Evolutionary conservation across 2,888 invertebrate genomes (phyloP), one percentile per base, ranked within the genome.

Genomic region (Drosophila putrida): DNA sequence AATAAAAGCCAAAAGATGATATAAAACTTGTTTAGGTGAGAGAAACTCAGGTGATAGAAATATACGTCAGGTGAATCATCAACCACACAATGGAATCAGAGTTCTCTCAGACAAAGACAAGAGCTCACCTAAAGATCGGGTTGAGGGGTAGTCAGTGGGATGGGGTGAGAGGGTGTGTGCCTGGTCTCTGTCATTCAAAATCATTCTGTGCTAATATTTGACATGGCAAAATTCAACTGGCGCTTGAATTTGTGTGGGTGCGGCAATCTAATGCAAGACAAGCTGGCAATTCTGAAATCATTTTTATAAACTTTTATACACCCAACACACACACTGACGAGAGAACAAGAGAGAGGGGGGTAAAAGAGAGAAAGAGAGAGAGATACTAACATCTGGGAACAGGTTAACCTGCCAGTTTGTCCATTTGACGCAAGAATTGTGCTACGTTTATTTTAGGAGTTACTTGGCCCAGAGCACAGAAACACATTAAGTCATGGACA

Each of bases 21-120:
- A 84, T 71, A 62, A 81, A 87, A 82, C 81, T 84, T 69, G 81
- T 78, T 82, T 71, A 28, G 73, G 5, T 36, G 5, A 47, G 51
- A 44, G 58, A 50, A 49, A 59, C 61, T 49, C 46, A 51, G 35
- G 38, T 39, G 54, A 49, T 75, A 75, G 78, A 72, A 77, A 66
- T 54, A 59, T 38, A 50, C 73, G 33, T 35, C 78, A 78, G 75
- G 74, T 75, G 75, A 75, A 67, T 75, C 75, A 75, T 78, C 73
- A 15, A 5, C 4, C 15, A 15, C 20, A 49, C 51, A 75, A 75
- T 54, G 54, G 41, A 35, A 66, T n/a, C 43, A 38, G 69, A 35
- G 31, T 6, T 6, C 31, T 31, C 31, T 15, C 43, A 38, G 69
- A 38, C 50, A 39, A 44, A 36, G 46, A n/a, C 50, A 71, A 63